Percentiles rank a stretch among this genome's conserved stretches.
Evolutionary conservation across 2,797 vertebrate species (phyloP).

Genomic region (Mus caroli): DNA sequence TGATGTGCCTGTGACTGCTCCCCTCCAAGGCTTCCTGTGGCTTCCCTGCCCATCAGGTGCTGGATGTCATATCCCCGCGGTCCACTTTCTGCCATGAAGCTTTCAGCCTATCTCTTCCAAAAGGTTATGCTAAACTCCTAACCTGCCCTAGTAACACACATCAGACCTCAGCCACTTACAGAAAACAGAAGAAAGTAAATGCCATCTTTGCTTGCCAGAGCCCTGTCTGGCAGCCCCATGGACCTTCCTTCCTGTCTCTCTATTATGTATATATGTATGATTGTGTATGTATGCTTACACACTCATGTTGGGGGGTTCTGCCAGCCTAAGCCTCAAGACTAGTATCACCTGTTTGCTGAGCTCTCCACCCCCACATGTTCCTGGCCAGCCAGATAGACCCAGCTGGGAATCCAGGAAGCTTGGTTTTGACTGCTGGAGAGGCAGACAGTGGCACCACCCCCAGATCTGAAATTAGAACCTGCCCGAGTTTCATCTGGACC

Average conservation of each 20-base stretch:
- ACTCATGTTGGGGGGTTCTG: not conserved
- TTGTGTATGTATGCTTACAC: not conserved
- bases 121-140: not conserved
- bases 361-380: not conserved
- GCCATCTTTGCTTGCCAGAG: not conserved
- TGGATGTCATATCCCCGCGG: rapidly evolving
- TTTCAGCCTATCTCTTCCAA: not conserved
- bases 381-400: not conserved
- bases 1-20: rapidly evolving
- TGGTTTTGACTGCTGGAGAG: not conserved
- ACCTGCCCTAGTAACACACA: not conserved
- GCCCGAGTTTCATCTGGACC: rapidly evolving
- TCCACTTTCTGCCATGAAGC: rapidly evolving
- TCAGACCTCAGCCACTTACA: rapidly evolving
- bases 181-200: not conserved
- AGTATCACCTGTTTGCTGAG: not conserved
- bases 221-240: rapidly evolving
- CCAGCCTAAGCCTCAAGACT: not conserved
- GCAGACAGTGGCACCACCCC: not conserved
- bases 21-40: rapidly evolving
- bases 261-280: not conserved
- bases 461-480: not conserved
- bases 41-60: rapidly evolving
- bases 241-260: not conserved
- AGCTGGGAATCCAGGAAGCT: not conserved